Conservation (phyloP, 2,888 invertebrate genomes). For the Malacosoma neustria region DNA sequence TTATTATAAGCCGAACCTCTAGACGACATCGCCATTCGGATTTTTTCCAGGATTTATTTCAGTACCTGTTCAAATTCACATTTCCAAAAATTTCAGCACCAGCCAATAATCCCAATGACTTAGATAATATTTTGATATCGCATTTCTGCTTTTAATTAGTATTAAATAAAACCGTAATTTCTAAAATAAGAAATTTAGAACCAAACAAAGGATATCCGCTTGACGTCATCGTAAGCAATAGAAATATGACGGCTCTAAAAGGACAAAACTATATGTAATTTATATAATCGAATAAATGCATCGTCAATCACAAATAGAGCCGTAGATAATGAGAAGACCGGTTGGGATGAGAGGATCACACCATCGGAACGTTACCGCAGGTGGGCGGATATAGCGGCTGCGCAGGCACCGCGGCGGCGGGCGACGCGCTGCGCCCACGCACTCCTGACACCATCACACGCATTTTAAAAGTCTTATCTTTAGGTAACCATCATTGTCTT, state of each 20-base stretch:
- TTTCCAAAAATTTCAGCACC: too few species aligned
- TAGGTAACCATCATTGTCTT: background rate
- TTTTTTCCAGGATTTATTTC: too few species aligned
- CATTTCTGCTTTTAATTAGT: too few species aligned
- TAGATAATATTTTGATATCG: too few species aligned
- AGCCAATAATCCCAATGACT: too few species aligned
- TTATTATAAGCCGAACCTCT: slow-evolving; percentile 28
- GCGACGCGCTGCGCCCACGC: slow-evolving; percentile 35
- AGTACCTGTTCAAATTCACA: too few species aligned
- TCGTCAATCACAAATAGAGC: slow-evolving; percentile 17
- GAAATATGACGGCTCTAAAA: slow-evolving; percentile 28
- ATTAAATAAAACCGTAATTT: too few species aligned
- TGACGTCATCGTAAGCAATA: slow-evolving; percentile 24
- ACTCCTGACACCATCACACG: slow-evolving; percentile 37
- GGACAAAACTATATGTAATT: background rate
- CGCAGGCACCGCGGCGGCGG: slow-evolving; percentile 54
- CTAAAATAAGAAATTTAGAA: too few species aligned
- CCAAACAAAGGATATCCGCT: slow-evolving; percentile 15
- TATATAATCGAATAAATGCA: background rate
- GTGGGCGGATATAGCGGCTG: slow-evolving; percentile 69
- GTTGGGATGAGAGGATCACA: slow-evolving; percentile 44
- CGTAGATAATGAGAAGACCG: slow-evolving; percentile 9
- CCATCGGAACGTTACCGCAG: slow-evolving; percentile 71
- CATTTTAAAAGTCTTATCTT: slow-evolving; percentile 2
- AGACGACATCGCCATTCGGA: slow-evolving; percentile 23